Conservation (phyloP, 2,888 invertebrate species). For the Fragum sueziense region DNA sequence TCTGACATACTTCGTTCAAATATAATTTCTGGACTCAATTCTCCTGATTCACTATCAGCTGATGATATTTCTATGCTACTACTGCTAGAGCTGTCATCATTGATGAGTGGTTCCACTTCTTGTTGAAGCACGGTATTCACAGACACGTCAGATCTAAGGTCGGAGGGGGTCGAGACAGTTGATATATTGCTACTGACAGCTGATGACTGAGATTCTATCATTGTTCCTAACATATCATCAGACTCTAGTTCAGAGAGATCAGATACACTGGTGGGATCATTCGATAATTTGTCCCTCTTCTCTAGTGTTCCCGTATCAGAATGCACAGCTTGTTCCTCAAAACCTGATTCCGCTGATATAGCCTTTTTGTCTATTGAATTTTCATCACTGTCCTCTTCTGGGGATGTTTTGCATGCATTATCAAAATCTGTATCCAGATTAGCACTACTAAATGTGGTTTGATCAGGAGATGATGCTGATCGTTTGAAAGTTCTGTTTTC, state of each 20-base stretch:
- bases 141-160: conserved; percentile 65
- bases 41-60: conserved; percentile 49
- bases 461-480: conserved; percentile 61
- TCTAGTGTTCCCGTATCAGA: conserved; percentile 65
- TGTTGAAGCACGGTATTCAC: conserved; percentile 65
- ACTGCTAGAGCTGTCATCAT: conserved; percentile 59
- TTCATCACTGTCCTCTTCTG: conserved; percentile 36
- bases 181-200: conserved; percentile 60
- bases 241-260: conserved; percentile 58
- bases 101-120: conserved; percentile 60
- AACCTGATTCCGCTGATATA: conserved; percentile 66
- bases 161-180: conserved; percentile 64
- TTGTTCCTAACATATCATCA: conserved; percentile 57
- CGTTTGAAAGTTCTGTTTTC: conserved; percentile 49
- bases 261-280: conserved; percentile 61
- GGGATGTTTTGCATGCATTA: conserved; percentile 31
- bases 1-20: conserved; percentile 61
- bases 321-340: conserved; percentile 63
- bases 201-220: conserved; percentile 64
- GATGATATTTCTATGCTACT: conserved; percentile 62
- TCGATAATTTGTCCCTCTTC: conserved; percentile 51
- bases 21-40: conserved; percentile 53
- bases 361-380: conserved; percentile 52
- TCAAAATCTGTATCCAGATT: conserved; percentile 34
- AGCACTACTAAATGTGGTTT: conserved; percentile 54